Evolutionary conservation across 2,888 invertebrate species (phyloP).

Genomic region (Patella pellucida): DNA sequence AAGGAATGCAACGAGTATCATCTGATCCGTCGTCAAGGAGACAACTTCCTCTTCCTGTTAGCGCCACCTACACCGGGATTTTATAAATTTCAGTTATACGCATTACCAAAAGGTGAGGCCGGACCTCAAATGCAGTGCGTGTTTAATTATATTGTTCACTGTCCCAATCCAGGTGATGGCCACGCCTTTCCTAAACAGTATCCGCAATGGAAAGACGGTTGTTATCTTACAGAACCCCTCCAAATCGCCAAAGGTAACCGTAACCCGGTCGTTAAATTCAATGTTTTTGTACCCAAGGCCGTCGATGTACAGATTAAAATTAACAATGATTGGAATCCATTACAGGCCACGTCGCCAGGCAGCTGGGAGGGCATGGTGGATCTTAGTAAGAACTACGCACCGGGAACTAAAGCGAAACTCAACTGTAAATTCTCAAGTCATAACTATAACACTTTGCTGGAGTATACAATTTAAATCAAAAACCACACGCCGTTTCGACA

Average conservation of each 20-base stretch:
- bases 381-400: constrained; percentile 48
- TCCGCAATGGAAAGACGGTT: constrained; percentile 58
- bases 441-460: constrained; percentile 56
- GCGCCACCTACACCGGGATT: constrained; percentile 53
- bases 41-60: constrained; percentile 50
- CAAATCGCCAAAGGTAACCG: constrained; percentile 49
- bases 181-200: constrained; percentile 59
- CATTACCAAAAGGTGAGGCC: constrained; percentile 53
- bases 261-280: constrained; percentile 49
- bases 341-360: constrained; percentile 46
- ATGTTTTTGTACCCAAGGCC: constrained; percentile 51
- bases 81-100: constrained; percentile 62
- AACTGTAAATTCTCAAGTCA: constrained; percentile 56
- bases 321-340: constrained; percentile 55
- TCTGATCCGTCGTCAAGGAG: constrained; percentile 49
- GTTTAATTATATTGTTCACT: constrained; percentile 52
- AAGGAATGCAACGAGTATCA: constrained; percentile 53
- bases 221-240: constrained; percentile 55
- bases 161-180: constrained; percentile 38
- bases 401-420: constrained; percentile 54
- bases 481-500: too few relatives aligned
- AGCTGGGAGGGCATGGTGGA: constrained; percentile 55
- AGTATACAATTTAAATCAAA: constrained; percentile 50
- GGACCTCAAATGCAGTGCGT: constrained; percentile 60
- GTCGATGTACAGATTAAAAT: constrained; percentile 57